Conservation (phyloP, 2,888 invertebrate species). For the Hirtodrosophila histrioides region DNA sequence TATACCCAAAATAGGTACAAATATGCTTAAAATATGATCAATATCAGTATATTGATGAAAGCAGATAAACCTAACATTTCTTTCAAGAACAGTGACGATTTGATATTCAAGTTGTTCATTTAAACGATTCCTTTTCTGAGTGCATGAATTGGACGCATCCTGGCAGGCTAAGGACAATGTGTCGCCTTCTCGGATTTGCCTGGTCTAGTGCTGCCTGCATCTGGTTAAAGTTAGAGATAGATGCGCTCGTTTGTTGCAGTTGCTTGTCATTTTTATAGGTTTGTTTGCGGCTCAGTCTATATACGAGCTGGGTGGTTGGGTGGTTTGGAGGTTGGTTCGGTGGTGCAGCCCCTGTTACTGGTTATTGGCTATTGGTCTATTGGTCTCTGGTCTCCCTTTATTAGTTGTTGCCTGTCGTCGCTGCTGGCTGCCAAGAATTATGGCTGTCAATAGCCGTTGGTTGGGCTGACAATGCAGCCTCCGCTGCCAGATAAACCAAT, state of each 20-base stretch:
- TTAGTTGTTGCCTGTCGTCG: constrained; percentile 64
- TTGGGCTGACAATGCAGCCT: constrained; percentile 31
- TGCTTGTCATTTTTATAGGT: constrained; percentile 78
- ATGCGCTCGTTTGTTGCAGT: constrained; percentile 80
- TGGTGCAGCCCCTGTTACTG: constrained; percentile 27
- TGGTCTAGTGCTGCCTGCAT: constrained; percentile 29
- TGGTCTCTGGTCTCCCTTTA: constrained; percentile 42
- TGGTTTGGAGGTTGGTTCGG: constrained; percentile 1
- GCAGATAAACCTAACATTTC: too few relatives aligned
- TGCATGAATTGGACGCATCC: not conserved
- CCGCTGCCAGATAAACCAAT: constrained; percentile 58
- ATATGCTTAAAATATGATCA: too few relatives aligned
- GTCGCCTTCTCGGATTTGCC: constrained; percentile 58
- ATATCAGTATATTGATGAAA: too few relatives aligned
- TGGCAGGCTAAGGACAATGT: constrained; percentile 48
- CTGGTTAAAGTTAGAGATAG: constrained; percentile 63
- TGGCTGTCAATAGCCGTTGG: constrained; percentile 61
- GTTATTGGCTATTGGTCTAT: constrained; percentile 58
- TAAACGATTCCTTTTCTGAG: too few relatives aligned
- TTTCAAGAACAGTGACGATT: too few relatives aligned
- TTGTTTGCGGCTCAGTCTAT: constrained; percentile 68
- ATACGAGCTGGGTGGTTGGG: constrained; percentile 10
- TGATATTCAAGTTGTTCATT: too few relatives aligned
- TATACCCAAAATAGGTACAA: too few relatives aligned
- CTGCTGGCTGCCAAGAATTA: constrained; percentile 60